Evolutionary conservation across 2,888 invertebrate genomes (phyloP).

Genomic region (Sminthurides aquaticus): DNA sequence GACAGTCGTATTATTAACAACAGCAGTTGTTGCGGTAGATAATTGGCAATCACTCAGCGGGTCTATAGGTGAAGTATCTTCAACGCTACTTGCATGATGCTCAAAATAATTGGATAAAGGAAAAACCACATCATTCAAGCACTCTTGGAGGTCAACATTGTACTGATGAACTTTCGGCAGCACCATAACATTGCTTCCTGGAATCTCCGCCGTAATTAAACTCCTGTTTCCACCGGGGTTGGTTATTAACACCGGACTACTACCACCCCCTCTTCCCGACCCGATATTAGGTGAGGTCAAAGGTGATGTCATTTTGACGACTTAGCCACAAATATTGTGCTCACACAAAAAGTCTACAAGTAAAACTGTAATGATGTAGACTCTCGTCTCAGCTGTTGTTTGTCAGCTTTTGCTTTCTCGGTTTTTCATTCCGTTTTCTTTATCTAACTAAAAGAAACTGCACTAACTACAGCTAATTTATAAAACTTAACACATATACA

Average conservation of each 20-base stretch:
- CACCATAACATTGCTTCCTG: conserved; percentile 4
- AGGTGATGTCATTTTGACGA: not conserved
- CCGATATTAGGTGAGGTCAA: not conserved
- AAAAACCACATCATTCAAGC: conserved; percentile 9
- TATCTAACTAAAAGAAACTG: no score
- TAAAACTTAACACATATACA: no score
- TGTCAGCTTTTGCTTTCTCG: no score
- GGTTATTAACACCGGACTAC: not conserved
- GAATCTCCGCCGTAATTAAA: not conserved
- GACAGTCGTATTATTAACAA: not conserved
- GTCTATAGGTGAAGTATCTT: not conserved
- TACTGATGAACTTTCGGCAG: conserved; percentile 12
- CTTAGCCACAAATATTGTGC: no score
- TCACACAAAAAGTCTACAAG: no score
- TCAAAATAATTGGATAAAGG: conserved; percentile 10
- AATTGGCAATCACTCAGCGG: conserved; percentile 11
- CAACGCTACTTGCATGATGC: conserved; percentile 8
- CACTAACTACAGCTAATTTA: no score
- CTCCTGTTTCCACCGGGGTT: conserved; percentile 3
- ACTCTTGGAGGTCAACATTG: conserved; percentile 9
- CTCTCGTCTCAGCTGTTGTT: no score
- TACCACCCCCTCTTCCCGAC: not conserved
- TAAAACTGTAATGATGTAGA: no score
- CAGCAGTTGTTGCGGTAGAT: not conserved
- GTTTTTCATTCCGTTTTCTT: no score